These are phyloP conservation scores for Drosophila tani DNA, from an alignment of 1,140 invertebrate species.

Conservation along the genomic window DNA sequence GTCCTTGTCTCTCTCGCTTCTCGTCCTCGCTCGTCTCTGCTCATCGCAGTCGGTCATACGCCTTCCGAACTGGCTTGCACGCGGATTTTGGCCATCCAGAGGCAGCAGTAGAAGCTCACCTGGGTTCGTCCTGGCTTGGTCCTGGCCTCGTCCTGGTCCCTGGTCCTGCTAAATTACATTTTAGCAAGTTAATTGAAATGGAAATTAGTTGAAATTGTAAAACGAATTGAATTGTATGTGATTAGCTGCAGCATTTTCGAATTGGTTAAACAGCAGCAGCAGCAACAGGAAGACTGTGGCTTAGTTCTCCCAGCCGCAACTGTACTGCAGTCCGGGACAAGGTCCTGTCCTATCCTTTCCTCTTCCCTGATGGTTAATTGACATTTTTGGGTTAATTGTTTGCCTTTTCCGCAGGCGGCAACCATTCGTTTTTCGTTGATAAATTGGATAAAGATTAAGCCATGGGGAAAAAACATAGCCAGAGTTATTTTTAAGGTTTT, in stretches of 20 bases:
- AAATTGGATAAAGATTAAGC: not conserved
- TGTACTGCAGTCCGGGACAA: slow-evolving; percentile 15
- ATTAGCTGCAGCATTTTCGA: slow-evolving; percentile 82
- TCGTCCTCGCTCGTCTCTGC: no score
- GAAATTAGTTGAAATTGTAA: slow-evolving; percentile 85
- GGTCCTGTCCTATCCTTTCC: not conserved
- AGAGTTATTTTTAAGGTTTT: no score
- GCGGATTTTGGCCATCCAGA: slow-evolving; percentile 58
- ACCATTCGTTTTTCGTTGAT: not conserved
- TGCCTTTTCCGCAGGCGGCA: not conserved
- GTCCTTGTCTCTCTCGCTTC: slow-evolving; percentile 25
- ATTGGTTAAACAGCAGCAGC: slow-evolving; percentile 70
- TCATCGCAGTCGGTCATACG: slow-evolving; percentile 32
- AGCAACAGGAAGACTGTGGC: slow-evolving; percentile 10
- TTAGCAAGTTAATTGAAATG: slow-evolving; percentile 85
- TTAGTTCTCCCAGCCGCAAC: slow-evolving; percentile 10
- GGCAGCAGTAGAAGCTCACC: slow-evolving; percentile 16
- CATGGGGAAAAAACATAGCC: not conserved
- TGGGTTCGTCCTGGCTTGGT: slow-evolving; percentile 14
- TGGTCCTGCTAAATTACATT: slow-evolving; percentile 82
- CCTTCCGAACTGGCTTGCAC: slow-evolving; percentile 43
- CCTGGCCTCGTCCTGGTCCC: slow-evolving; percentile 12
- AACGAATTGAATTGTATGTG: slow-evolving; percentile 85
- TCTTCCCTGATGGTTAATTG: slow-evolving; percentile 11
- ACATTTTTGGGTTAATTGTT: slow-evolving; percentile 12